phyloP scores from a whole-genome alignment of 53 echinoderm and acorn worm species.

The Patiria pectinifera region DNA sequence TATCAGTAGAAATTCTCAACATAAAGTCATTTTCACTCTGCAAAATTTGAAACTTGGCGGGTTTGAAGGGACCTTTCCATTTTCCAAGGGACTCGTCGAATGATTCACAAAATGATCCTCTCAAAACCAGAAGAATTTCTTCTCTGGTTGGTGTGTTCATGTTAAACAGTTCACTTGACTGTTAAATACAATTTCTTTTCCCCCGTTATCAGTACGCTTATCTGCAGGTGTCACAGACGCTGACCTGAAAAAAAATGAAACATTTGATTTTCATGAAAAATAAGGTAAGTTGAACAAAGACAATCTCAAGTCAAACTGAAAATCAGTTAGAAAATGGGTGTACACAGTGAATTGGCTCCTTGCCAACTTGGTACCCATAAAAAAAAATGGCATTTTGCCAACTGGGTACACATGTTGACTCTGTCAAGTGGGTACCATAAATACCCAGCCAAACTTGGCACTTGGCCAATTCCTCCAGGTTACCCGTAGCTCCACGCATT shows the following conservation, averaged over 20 bases:
- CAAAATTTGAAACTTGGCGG: conserved; percentile 45
- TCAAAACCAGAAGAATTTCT: conserved; percentile 27
- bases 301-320: too few species aligned
- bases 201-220: too few species aligned
- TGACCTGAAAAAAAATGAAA: not conserved
- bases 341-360: not conserved
- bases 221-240: too few species aligned
- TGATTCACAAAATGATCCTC: conserved; percentile 1
- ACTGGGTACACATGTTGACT: conserved; percentile 5
- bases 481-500: too few species aligned
- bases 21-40: conserved; percentile 31
- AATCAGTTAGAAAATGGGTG: too few species aligned
- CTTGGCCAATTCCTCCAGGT: not conserved
- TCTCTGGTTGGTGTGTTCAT: conserved; percentile 20
- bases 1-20: conserved; percentile 35
- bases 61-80: not conserved
- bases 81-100: conserved; percentile 25
- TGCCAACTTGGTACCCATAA: not conserved
- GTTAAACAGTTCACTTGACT: not conserved
- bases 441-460: too few species aligned
- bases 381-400: conserved; percentile 1
- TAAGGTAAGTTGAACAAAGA: too few species aligned
- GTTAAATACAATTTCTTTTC: not conserved
- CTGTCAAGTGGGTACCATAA: not conserved
- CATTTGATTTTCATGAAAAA: not conserved